Evolutionary conservation across 2,797 vertebrate species (phyloP).

Genomic region (Eidolon dupreanum): DNA sequence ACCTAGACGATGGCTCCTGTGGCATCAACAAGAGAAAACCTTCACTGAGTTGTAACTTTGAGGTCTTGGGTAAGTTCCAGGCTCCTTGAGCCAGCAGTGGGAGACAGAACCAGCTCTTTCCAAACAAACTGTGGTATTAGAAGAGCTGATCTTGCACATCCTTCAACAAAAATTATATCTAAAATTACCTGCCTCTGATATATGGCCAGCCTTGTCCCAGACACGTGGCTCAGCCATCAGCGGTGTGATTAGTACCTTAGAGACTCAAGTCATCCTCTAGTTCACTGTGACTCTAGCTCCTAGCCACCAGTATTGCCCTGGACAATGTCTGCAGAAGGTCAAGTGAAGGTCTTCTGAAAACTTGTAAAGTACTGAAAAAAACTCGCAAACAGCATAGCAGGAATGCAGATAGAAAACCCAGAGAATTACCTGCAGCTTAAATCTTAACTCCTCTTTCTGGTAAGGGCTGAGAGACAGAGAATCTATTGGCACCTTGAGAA

Average conservation of each 20-base stretch:
- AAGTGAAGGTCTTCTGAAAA: neutral
- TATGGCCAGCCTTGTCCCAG: neutral
- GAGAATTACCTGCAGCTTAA: neutral
- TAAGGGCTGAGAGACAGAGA: neutral
- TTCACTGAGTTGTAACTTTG: neutral
- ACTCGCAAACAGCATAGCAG: neutral
- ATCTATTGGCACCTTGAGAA: neutral
- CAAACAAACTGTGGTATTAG: neutral
- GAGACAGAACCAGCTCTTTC: neutral
- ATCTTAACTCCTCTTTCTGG: neutral
- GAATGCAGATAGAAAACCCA: neutral
- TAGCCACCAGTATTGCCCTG: rapidly evolving
- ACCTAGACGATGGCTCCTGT: neutral
- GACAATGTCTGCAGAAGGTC: neutral
- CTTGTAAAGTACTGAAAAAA: neutral
- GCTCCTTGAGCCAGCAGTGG: neutral
- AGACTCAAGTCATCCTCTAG: neutral
- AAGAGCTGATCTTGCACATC: neutral
- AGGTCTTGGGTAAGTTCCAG: neutral
- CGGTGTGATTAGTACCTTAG: neutral
- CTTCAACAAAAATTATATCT: neutral
- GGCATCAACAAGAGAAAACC: neutral
- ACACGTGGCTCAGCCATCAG: neutral
- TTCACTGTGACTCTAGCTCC: rapidly evolving
- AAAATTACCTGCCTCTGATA: neutral